These are phyloP conservation scores for Diadema setosum DNA, from an alignment of 35 echinoderm and acorn worm genomes.

Conservation along the genomic window DNA sequence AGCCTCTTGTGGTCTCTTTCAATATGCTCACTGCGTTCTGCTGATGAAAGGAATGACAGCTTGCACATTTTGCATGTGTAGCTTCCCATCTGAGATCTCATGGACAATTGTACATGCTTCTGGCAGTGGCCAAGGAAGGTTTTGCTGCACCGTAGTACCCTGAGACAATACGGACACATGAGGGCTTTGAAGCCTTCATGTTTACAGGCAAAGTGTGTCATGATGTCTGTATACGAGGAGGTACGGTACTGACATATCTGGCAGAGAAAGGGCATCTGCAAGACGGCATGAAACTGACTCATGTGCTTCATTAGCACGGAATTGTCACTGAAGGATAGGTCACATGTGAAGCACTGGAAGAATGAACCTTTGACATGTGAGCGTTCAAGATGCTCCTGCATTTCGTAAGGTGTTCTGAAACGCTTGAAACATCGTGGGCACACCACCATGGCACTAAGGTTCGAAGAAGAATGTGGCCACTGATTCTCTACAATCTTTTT, in stretches of 20 bases:
- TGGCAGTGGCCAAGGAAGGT: conserved; percentile 50
- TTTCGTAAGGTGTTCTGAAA: conserved; percentile 44
- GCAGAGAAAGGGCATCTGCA: conserved; percentile 69
- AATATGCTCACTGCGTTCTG: conserved; percentile 31
- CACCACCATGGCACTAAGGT: conserved; percentile 38
- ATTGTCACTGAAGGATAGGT: conserved; percentile 12
- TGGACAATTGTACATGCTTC: conserved; percentile 39
- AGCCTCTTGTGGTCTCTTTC: conserved; percentile 30
- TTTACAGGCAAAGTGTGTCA: conserved; percentile 31
- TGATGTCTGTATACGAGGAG: conserved; percentile 40
- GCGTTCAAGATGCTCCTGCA: conserved; percentile 45
- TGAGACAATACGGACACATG: conserved; percentile 52
- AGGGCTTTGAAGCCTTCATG: conserved; percentile 55
- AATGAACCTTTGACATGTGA: conserved; percentile 34
- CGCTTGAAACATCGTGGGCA: conserved; percentile 48
- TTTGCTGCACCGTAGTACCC: conserved; percentile 24
- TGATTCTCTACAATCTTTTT: conserved; percentile 60
- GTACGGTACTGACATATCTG: conserved; percentile 41
- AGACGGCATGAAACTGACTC: neutral
- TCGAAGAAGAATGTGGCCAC: neutral
- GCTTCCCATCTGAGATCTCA: neutral
- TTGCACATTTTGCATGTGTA: conserved; percentile 45
- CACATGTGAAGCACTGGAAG: conserved; percentile 40
- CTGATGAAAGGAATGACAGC: conserved; percentile 34
- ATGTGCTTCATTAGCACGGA: conserved; percentile 5